Evolutionary conservation across 2,113 vertebrate species (phyloP).

Genomic region (Henicopernis longicauda): DNA sequence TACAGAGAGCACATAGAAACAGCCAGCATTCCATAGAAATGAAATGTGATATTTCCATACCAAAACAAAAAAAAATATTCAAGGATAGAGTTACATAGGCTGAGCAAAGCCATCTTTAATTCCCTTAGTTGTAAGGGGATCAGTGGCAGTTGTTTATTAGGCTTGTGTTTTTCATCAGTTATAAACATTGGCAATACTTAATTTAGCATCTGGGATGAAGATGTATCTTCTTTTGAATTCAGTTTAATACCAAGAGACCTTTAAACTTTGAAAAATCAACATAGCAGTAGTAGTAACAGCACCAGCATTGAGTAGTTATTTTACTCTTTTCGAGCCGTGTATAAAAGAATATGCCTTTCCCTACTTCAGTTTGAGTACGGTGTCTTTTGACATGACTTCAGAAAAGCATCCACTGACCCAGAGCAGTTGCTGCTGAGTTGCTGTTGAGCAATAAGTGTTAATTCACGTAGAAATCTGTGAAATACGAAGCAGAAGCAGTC

Average conservation of each 20-base stretch:
- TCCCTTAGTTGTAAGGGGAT: neutral
- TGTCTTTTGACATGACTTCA: conserved; percentile 13
- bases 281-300: neutral
- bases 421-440: neutral
- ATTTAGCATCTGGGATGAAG: neutral
- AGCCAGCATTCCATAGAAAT: neutral
- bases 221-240: neutral
- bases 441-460: neutral
- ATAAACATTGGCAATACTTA: neutral
- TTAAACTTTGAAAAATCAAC: neutral
- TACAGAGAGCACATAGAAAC: neutral
- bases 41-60: neutral
- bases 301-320: neutral
- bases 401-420: neutral
- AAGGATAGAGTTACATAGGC: neutral
- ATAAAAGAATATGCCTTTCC: neutral
- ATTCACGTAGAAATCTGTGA: conserved; percentile 49
- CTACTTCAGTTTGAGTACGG: neutral
- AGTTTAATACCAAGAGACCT: neutral
- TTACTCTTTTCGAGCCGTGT: neutral
- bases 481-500: conserved; percentile 9
- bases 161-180: neutral
- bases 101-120: neutral
- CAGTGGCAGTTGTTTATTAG: neutral
- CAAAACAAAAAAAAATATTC: neutral